Conservation (phyloP, 2,113 vertebrate genomes). For the Anser cygnoides region DNA sequence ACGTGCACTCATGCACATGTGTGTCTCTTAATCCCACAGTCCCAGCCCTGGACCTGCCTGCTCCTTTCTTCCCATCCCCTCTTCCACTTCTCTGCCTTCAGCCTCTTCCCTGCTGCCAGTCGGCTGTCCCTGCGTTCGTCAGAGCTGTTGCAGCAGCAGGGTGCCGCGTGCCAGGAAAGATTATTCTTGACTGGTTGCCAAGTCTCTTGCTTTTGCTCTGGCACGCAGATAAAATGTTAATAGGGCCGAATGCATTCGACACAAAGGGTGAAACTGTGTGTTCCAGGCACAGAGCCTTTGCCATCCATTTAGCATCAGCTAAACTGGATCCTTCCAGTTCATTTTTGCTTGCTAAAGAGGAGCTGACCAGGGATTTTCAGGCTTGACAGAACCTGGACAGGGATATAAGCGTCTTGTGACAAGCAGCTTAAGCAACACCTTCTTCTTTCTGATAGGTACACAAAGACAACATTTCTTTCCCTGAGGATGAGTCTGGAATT, state of each 20-base stretch:
- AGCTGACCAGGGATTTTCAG: neutral
- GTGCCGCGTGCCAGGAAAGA: neutral
- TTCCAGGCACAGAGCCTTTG: neutral
- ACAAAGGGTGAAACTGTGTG: neutral
- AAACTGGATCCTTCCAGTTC: neutral
- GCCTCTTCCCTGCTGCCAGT: neutral
- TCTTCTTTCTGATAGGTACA: neutral
- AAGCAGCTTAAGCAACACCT: neutral
- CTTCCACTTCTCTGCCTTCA: neutral
- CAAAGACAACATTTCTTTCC: neutral
- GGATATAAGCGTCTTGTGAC: neutral
- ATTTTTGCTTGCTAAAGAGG: neutral
- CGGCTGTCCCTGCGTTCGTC: neutral
- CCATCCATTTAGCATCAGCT: neutral
- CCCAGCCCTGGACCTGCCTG: neutral
- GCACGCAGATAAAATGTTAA: slow-evolving; percentile 45
- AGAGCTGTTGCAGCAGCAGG: neutral
- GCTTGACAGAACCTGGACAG: neutral
- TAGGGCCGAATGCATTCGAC: slow-evolving; percentile 3
- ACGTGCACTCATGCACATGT: accelerated
- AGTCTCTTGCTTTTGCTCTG: slow-evolving; percentile 9
- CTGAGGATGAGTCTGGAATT: neutral
- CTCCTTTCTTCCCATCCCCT: neutral
- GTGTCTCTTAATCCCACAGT: neutral
- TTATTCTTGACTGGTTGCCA: slow-evolving; percentile 51